A percentile compares a stretch with the other conserved stretches of the same genome.
Conservation (phyloP, 1,140 invertebrate genomes). For the Tachypleus tridentatus region DNA sequence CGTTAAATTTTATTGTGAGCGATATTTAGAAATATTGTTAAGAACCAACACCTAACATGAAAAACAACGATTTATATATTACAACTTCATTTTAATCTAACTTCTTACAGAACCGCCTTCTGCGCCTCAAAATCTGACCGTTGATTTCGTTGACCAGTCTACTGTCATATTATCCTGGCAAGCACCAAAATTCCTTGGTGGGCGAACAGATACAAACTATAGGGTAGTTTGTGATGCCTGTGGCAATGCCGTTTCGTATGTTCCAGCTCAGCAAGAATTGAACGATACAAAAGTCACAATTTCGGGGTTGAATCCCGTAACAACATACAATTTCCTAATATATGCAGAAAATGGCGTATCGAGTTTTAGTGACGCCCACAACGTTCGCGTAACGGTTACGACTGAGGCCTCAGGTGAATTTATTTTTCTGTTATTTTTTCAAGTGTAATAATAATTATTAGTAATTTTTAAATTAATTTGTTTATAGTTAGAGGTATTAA, state of each 20-base stretch:
- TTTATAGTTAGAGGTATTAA: too few relatives aligned
- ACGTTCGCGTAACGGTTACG: slow-evolving; percentile 74
- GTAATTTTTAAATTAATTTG: too few relatives aligned
- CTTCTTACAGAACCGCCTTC: slow-evolving; percentile 62
- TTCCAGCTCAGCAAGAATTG: slow-evolving; percentile 61
- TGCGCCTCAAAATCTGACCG: slow-evolving; percentile 74
- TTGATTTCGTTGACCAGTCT: slow-evolving; percentile 79
- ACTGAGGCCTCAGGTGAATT: slow-evolving; percentile 49
- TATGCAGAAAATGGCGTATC: slow-evolving; percentile 74
- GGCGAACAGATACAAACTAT: slow-evolving; percentile 69
- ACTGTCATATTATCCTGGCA: slow-evolving; percentile 83
- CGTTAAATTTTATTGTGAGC: too few relatives aligned
- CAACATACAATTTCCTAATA: slow-evolving; percentile 80
- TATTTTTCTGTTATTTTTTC: not conserved
- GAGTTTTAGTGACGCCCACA: slow-evolving; percentile 44
- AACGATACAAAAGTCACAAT: slow-evolving; percentile 86
- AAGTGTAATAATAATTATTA: too few relatives aligned
- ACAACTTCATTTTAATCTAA: too few relatives aligned
- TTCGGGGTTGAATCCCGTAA: slow-evolving; percentile 76
- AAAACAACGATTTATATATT: too few relatives aligned
- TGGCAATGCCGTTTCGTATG: slow-evolving; percentile 55
- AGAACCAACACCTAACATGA: too few relatives aligned
- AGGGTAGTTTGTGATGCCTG: slow-evolving; percentile 73
- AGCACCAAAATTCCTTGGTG: slow-evolving; percentile 64
- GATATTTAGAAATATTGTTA: too few relatives aligned